Conservation (phyloP, 92 coral and sea anemone genomes). For the Porites lobata region DNA sequence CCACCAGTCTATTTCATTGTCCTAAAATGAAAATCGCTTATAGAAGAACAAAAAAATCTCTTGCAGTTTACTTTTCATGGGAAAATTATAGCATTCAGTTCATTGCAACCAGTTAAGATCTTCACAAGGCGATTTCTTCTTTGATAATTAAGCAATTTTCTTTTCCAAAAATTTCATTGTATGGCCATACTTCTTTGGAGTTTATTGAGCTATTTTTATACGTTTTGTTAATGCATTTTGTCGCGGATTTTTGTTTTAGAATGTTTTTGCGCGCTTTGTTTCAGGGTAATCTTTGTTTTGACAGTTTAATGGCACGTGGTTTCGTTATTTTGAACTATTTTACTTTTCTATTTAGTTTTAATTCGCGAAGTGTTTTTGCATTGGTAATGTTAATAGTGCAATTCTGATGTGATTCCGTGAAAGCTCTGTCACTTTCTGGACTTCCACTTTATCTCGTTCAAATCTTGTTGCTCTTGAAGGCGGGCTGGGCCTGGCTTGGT, state of each 20-base stretch:
- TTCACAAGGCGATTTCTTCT: neutral
- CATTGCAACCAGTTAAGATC: neutral
- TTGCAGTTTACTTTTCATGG: neutral
- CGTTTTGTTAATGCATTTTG: conserved; percentile 3
- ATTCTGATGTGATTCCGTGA: neutral
- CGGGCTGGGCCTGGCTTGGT: conserved; percentile 37
- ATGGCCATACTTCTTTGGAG: neutral
- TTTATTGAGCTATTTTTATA: neutral
- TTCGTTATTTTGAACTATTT: conserved; percentile 30
- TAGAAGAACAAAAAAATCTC: too few species aligned
- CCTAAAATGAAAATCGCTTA: too few species aligned
- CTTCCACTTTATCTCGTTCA: neutral
- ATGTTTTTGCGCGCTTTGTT: neutral
- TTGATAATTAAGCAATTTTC: neutral
- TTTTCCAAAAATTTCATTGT: neutral
- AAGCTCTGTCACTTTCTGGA: neutral
- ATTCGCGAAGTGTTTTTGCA: neutral
- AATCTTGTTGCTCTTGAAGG: conserved; percentile 5
- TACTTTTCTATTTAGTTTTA: conserved; percentile 24
- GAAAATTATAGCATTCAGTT: neutral
- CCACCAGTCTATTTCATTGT: too few species aligned
- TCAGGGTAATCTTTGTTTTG: neutral
- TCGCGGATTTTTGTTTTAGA: conserved; percentile 24
- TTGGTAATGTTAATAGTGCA: neutral
- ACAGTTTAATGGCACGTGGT: neutral